phyloP scores from a whole-genome alignment of 2,113 vertebrate species.

The Setophaga coronata region DNA sequence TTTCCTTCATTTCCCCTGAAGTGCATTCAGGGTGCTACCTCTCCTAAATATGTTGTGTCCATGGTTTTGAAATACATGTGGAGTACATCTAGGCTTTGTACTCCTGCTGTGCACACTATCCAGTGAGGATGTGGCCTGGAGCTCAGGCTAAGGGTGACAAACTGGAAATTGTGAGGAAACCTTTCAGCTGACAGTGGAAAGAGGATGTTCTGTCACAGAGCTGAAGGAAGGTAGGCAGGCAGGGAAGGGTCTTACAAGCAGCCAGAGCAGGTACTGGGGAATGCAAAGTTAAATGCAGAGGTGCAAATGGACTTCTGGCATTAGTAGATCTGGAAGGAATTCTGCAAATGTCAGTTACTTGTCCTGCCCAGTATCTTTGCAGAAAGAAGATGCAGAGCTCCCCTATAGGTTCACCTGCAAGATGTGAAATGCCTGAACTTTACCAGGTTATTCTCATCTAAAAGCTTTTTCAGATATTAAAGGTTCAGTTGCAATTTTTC shows the following conservation, averaged over 20 bases:
- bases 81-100: neutral
- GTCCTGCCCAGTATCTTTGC: neutral
- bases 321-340: neutral
- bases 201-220: neutral
- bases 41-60: neutral
- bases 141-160: neutral
- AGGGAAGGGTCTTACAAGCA: neutral
- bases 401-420: neutral
- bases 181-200: neutral
- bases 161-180: accelerated
- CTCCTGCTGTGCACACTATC: accelerated
- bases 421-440: neutral
- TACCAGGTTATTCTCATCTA: neutral
- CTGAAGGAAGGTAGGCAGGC: neutral
- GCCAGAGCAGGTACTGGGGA: too few species aligned
- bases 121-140: neutral
- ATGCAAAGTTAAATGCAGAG: neutral
- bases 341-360: neutral
- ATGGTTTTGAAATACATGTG: neutral
- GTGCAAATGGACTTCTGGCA: neutral
- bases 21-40: neutral
- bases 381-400: neutral
- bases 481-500: neutral
- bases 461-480: neutral
- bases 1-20: neutral